Base-by-base conservation (phyloP, 2,113 vertebrate species). In the Chaetodon trifascialis region DNA sequence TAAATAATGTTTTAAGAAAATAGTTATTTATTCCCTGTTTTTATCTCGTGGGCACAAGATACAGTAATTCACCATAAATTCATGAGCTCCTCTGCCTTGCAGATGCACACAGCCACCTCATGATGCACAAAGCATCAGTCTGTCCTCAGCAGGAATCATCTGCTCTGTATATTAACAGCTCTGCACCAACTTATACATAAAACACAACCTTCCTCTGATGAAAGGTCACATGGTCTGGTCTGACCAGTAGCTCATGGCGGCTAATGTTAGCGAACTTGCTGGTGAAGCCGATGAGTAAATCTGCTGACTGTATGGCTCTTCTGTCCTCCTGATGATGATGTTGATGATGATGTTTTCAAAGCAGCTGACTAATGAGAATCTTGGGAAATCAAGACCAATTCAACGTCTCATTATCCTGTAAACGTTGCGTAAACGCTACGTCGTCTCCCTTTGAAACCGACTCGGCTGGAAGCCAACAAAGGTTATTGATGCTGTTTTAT, bases 341-440 rank as follows among this genome's bases (percentile, higher is more conserved):
- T 7, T 47, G 16, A 23, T 7, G 15, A 66, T 15, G n/a, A 49
- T 67, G 65, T 11, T 69, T 55, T 71, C 51, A 40, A 71, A 71
- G 36, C 36, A 11, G 10, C 56, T 11, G 11, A 62, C 71, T 60
- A 19, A 60, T 11, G 17, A 47, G 5, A 49, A 49, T 38, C 56
- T 60, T 16, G 65, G 75, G 30, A 68, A 51, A 69, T 59, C 3
- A 49, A 68, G 51, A 21, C 4, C 36, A 59, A 58, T 68, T 59
- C 75, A 51, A 40, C 25, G 6, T 17, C 19, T 75, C 15, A 44
- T 65, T 30, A 40, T 55, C 36, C 21, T 23, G 14, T 44, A 56
- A 44, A 11, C 42, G 12, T 5, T 47, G n/a, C 16, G 40, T 60
- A 64, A n/a, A 44, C 16, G n/a, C 16, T 46, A 46, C 42, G 4